Evolutionary conservation across 2,113 vertebrate species (phyloP), one percentile per base, ranked within the genome.

Genomic region (Aegithalos caudatus): DNA sequence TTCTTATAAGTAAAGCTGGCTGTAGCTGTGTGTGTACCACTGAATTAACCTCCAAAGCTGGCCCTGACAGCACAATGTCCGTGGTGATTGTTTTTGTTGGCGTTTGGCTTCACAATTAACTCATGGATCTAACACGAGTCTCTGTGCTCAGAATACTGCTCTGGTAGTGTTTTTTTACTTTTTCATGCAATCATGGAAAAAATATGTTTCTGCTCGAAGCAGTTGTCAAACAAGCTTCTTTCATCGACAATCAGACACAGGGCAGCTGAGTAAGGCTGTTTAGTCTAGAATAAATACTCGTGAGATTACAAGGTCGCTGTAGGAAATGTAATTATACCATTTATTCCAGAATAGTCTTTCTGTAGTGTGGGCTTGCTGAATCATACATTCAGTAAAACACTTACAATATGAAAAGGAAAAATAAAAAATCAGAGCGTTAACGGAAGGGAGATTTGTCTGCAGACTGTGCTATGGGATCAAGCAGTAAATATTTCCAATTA

Each of bases 211-310:
- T 98, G 97, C 97, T 98, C 86, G 95, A 95, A 98, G 97, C 98
- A 98, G 98, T 98, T 98, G 98, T 98, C 98, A 98, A 98, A 98
- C 98, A 98, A 98, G 96, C 97, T 97, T 99, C 99, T 99, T 98
- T 99, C 98, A 98, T 98, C 97, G 97, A 92, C 96, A 97, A 90
- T 98, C 98, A 98, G 98, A 99, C 98, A 97, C 97, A 97, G 97
- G 98, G 97, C 98, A 99, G 99, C 98, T 99, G 98, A 99, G 98
- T 94, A 86, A 97, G 97, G 98, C 97, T 99, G 99, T 99, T 99
- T 99, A 99, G 99, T 99, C 99, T 99, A 98, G 98, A 97, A 97
- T 97, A 97, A 98, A 98, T 97, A 97, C 98, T 99, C 98, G 44
- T 81, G 98, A 98, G 99, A 98, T 98, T 98, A 97, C 96, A 96